Percentiles rank a stretch among this genome's conserved stretches.
Conservation (phyloP, 2,113 vertebrate species). For the Coptodon rendalli region DNA sequence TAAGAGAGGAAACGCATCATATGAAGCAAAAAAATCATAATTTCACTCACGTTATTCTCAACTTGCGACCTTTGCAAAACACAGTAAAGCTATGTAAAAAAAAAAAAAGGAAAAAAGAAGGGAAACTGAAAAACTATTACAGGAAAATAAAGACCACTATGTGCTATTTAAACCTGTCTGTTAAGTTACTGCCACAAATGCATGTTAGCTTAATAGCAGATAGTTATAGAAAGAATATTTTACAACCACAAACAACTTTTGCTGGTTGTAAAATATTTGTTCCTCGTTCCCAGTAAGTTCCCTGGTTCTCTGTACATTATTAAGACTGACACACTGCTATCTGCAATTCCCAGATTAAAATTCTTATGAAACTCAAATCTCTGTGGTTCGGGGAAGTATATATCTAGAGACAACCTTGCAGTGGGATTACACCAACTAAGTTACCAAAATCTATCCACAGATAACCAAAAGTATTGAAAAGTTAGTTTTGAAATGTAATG, state of each 20-base stretch:
- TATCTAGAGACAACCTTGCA: background rate
- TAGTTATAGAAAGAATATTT: background rate
- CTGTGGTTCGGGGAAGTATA: accelerated
- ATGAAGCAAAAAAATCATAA: background rate
- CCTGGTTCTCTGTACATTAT: background rate
- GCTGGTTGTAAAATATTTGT: background rate
- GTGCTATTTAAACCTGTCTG: background rate
- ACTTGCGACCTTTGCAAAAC: background rate
- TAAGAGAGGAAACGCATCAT: background rate
- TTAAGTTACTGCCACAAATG: background rate
- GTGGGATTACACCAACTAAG: background rate
- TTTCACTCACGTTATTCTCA: background rate
- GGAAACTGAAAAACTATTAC: background rate
- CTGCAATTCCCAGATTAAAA: background rate
- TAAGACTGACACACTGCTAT: background rate
- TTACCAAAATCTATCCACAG: background rate
- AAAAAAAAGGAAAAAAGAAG: background rate
- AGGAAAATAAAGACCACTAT: background rate
- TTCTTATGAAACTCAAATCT: background rate
- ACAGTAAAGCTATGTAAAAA: background rate
- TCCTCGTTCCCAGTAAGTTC: background rate
- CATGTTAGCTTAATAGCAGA: background rate
- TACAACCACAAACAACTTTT: background rate
- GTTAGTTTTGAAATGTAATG: background rate
- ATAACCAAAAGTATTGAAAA: background rate